Percentiles rank a stretch among this genome's conserved stretches.
phyloP scores from a whole-genome alignment of 2,113 vertebrate genomes.

The Cyphomyrus plagiostoma region DNA sequence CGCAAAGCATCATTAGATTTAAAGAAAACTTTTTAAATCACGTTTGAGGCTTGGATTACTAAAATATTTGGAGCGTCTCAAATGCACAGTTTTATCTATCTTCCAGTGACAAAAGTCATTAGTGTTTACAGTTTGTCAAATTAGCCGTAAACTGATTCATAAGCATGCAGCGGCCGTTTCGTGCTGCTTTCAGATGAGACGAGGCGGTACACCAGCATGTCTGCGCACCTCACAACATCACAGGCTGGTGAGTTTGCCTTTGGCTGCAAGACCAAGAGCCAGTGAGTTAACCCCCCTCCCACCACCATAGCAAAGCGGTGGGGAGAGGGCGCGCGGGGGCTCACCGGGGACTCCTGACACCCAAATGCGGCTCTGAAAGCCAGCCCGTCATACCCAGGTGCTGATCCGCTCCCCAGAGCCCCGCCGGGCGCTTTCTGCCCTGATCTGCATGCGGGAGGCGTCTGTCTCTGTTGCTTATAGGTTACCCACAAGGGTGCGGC shows the following conservation, averaged over 20 bases:
- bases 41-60: not conserved
- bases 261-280: not conserved
- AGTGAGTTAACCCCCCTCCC: not conserved
- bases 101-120: not conserved
- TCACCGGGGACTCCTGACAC: not conserved
- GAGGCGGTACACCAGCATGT: not conserved
- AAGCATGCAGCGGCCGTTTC: not conserved
- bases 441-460: not conserved
- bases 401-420: not conserved
- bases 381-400: not conserved
- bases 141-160: not conserved
- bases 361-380: not conserved
- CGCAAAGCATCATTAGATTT: not conserved
- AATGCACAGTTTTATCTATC: not conserved
- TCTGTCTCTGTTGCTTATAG: conserved; percentile 26
- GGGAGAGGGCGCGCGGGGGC: not conserved
- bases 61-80: not conserved
- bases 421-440: not conserved
- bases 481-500: conserved; percentile 38
- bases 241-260: not conserved
- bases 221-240: not conserved
- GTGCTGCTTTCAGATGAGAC: not conserved
- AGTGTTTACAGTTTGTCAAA: not conserved
- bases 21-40: not conserved
- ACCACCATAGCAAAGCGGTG: not conserved